Conservation (phyloP, 2,113 vertebrate genomes). For the Baryphthengus martii region DNA sequence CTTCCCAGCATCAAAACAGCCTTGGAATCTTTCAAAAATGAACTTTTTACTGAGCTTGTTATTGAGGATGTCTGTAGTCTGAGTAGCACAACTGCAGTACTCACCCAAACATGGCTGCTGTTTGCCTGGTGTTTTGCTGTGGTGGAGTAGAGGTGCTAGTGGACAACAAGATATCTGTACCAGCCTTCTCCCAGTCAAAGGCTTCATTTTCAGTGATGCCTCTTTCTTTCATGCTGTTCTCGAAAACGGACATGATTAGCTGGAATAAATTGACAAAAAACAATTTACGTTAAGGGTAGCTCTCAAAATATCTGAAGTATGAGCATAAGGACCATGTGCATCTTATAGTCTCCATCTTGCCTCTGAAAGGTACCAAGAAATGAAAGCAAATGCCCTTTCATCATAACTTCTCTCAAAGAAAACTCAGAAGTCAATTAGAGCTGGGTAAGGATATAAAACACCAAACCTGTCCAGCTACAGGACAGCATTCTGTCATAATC, state of each 20-base stretch:
- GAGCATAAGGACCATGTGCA: not conserved
- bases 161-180: constrained; percentile 86
- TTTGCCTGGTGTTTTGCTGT: constrained; percentile 93
- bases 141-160: constrained; percentile 90
- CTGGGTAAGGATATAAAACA: not conserved
- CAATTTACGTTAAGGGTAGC: not conserved
- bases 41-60: not conserved
- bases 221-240: constrained; percentile 98
- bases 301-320: not conserved
- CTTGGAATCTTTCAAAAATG: not conserved
- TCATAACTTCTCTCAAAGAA: not conserved
- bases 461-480: not conserved
- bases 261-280: constrained; percentile 60
- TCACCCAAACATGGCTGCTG: constrained; percentile 96
- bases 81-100: not conserved
- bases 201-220: constrained; percentile 96
- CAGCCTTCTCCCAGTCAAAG: constrained; percentile 96
- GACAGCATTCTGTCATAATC: not conserved
- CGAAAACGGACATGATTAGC: constrained; percentile 98
- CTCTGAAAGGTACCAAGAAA: not conserved
- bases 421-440: not conserved
- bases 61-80: not conserved
- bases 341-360: not conserved
- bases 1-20: not conserved
- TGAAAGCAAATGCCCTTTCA: not conserved